These are phyloP conservation scores for Amiota communis DNA, from an alignment of 2,888 invertebrate species.

Conservation along the genomic window DNA sequence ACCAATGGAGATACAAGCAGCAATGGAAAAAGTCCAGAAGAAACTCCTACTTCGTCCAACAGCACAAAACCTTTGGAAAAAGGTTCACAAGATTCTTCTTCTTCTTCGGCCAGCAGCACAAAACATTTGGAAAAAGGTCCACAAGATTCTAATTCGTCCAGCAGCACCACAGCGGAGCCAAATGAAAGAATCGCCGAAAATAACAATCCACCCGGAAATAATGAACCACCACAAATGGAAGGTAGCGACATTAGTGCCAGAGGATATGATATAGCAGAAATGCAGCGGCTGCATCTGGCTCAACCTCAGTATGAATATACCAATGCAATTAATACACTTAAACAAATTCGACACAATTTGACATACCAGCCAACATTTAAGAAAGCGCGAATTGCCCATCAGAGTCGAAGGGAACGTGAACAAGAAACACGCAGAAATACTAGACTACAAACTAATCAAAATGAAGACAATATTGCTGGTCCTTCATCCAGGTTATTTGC, in stretches of 20 bases:
- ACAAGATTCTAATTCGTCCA: neutral
- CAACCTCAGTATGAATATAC: neutral
- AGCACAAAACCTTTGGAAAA: too few relatives aligned
- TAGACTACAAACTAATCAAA: neutral
- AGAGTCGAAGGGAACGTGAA: constrained; percentile 4
- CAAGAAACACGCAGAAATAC: neutral
- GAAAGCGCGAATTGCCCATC: constrained; percentile 9
- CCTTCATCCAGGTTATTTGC: too few relatives aligned
- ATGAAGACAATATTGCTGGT: too few relatives aligned
- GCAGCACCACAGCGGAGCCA: too few relatives aligned
- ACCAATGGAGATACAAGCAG: constrained; percentile 10
- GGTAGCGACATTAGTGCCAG: neutral
- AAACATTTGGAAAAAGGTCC: constrained; percentile 25
- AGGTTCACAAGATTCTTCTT: neutral
- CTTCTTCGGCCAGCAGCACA: too few relatives aligned
- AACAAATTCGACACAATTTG: neutral
- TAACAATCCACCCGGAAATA: neutral
- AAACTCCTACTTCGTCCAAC: too few relatives aligned
- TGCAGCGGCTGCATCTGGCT: too few relatives aligned
- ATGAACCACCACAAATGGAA: too few relatives aligned
- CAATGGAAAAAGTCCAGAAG: neutral
- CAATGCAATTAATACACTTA: neutral
- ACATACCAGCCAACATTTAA: neutral
- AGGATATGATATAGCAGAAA: neutral
- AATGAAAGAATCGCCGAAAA: neutral